Percentiles rank a stretch among this genome's conserved stretches.
Conservation (phyloP, 2,113 vertebrate species). For the Tachysurus vachellii region DNA sequence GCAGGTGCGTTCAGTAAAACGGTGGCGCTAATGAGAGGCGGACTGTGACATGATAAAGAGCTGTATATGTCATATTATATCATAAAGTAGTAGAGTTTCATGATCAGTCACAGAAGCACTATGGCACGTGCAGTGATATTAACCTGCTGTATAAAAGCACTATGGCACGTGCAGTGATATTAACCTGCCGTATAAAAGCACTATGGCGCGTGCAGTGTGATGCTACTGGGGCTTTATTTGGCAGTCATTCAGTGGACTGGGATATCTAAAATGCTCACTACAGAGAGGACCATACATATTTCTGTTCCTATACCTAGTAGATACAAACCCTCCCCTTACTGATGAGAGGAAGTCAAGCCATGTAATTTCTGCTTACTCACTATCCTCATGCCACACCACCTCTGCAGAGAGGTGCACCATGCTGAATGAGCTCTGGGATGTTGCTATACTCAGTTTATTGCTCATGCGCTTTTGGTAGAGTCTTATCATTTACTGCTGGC, state of each 20-base stretch:
- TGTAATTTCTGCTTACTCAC: conserved; percentile 71
- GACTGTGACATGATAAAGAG: conserved; percentile 56
- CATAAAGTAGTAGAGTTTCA: not conserved
- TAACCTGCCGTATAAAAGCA: no score
- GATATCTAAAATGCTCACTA: not conserved
- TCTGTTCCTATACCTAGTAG: conserved; percentile 3
- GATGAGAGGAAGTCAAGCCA: conserved; percentile 54
- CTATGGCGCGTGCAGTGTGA: not conserved
- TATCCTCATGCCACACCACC: conserved; percentile 63
- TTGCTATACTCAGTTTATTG: conserved; percentile 16
- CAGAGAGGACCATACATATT: not conserved
- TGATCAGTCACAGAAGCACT: not conserved
- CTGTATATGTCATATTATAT: conserved; percentile 31
- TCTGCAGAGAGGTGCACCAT: conserved; percentile 50
- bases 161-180: not conserved
- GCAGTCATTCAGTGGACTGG: not conserved
- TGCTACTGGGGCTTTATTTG: not conserved
- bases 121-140: not conserved
- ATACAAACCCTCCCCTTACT: conserved; percentile 47
- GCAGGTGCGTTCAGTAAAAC: conserved; percentile 40
- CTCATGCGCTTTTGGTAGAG: not conserved
- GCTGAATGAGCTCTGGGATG: conserved; percentile 6
- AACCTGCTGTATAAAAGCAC: not conserved
- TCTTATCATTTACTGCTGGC: not conserved
- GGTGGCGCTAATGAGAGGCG: conserved; percentile 29